Percentiles rank a stretch among this genome's conserved stretches.
Evolutionary conservation across 2,888 invertebrate genomes (phyloP).

Genomic region (Leucozona laternaria): DNA sequence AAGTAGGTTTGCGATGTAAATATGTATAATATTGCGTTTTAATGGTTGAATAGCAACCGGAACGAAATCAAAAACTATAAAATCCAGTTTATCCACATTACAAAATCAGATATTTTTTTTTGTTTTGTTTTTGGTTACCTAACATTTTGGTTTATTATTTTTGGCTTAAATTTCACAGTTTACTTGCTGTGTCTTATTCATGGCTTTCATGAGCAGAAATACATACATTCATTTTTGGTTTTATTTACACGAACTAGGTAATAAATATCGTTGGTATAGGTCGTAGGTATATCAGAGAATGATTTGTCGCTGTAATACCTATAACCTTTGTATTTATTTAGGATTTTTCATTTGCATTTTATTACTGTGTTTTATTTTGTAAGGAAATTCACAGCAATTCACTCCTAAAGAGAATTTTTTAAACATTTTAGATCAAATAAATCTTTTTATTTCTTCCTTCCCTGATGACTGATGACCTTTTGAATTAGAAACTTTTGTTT

Average conservation of each 20-base stretch:
- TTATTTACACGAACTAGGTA: background rate
- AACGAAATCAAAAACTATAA: constrained; percentile 4
- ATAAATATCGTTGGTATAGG: background rate
- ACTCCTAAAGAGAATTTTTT: background rate
- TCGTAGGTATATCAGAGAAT: background rate
- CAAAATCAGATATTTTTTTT: background rate
- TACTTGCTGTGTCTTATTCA: background rate
- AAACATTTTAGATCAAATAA: background rate
- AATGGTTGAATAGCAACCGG: background rate
- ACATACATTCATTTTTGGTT: background rate
- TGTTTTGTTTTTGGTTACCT: constrained; percentile 12
- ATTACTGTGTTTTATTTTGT: background rate
- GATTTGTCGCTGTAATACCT: background rate
- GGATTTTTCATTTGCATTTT: background rate
- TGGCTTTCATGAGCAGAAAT: constrained; percentile 1
- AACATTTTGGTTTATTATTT: constrained; percentile 29
- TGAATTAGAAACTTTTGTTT: no score
- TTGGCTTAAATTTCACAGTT: background rate
- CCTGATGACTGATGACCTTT: background rate
- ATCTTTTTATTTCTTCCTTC: background rate
- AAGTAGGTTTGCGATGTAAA: background rate
- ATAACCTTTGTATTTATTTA: background rate
- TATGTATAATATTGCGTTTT: background rate
- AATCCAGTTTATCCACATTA: constrained; percentile 41
- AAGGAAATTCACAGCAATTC: background rate